Evolutionary conservation across 1,140 invertebrate genomes (phyloP).

Genomic region (Pissodes strobi): DNA sequence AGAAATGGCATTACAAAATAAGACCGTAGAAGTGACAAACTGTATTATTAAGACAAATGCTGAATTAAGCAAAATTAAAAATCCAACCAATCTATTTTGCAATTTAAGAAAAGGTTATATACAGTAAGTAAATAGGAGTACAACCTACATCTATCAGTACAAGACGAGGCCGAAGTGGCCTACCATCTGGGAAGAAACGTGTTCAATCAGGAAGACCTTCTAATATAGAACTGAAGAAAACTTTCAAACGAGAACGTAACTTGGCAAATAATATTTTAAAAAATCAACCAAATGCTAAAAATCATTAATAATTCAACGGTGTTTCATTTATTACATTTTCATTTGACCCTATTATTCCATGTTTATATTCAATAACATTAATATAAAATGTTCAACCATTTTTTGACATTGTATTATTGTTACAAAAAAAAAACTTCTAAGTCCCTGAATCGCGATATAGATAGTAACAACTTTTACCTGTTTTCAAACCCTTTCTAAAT

Average conservation of each 20-base stretch:
- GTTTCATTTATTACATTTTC: not conserved
- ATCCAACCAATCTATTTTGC: not conserved
- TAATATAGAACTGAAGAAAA: not conserved
- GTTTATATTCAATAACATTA: not conserved
- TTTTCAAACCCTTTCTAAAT: too few species aligned
- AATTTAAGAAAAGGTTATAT: slow-evolving; percentile 1
- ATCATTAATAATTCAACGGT: not conserved
- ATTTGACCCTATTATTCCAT: too few species aligned
- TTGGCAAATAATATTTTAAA: not conserved
- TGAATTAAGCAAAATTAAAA: not conserved
- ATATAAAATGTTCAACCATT: not conserved
- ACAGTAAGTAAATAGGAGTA: not conserved
- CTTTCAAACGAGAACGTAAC: not conserved
- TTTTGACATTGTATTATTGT: not conserved
- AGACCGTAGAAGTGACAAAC: not conserved
- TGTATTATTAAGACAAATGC: not conserved
- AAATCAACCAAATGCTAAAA: not conserved
- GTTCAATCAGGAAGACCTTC: too few species aligned
- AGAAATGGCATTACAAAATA: not conserved
- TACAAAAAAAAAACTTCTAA: not conserved
- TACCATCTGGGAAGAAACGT: slow-evolving; percentile 6
- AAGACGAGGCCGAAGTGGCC: slow-evolving; percentile 1
- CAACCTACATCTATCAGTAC: slow-evolving; percentile 1
- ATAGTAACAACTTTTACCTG: too few species aligned
- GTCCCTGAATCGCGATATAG: not conserved